phyloP scores from a whole-genome alignment of 1,140 invertebrate genomes.

The Drosophila simulans region DNA sequence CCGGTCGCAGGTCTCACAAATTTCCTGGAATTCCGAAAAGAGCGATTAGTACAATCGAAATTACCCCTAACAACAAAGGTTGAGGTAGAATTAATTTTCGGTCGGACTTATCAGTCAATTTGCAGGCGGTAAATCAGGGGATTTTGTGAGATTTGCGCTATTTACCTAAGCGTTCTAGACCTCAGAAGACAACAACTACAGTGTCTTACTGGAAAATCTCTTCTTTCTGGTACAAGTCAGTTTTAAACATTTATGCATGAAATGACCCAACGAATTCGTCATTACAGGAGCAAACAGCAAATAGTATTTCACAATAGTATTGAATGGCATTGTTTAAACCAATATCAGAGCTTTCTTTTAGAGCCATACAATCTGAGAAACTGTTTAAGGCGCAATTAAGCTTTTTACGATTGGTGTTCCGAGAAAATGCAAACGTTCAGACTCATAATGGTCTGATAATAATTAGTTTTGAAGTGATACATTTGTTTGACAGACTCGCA shows the following conservation, averaged over 20 bases:
- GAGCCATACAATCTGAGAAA: no score
- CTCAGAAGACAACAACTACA: not conserved
- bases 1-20: slow-evolving; percentile 85
- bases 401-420: not conserved
- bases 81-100: not conserved
- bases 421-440: not conserved
- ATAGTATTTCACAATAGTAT: not conserved
- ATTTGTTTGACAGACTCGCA: no score
- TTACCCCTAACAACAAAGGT: not conserved
- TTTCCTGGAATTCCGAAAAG: slow-evolving; percentile 83
- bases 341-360: no score
- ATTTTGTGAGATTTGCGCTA: not conserved
- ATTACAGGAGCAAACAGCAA: no score
- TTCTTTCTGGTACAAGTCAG: no score
- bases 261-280: not conserved
- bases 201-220: no score
- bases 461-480: no score
- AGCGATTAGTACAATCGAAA: slow-evolving; percentile 9
- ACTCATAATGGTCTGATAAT: no score
- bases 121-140: not conserved
- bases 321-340: not conserved
- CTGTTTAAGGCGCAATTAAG: no score
- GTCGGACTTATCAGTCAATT: slow-evolving; percentile 11
- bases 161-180: not conserved
- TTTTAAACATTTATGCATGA: not conserved